Evolutionary conservation across 2,888 invertebrate species (phyloP), one percentile per base, ranked within the genome.

Genomic region (Blomia tropicalis): DNA sequence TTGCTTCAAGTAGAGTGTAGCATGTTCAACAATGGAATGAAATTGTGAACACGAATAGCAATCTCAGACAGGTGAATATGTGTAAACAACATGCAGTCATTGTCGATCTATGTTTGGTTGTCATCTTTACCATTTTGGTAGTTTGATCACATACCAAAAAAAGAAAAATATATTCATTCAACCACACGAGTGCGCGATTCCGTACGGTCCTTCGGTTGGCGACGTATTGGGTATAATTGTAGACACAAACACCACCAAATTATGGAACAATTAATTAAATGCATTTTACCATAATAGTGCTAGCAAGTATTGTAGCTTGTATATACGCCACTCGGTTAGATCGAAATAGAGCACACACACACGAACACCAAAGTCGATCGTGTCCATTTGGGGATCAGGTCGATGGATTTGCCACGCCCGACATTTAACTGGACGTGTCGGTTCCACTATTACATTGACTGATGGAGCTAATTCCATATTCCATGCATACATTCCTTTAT

Each of bases 351-450:
- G 14, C n/a, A n/a, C 41, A 17, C 41, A 41, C 41, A 41, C 14
- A 14, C 41, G 14, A 17, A n/a, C 41, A 41, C 14, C 14, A n/a
- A 41, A 41, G 41, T 41, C 14, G 41, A n/a, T n/a, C n/a, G n/a
- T n/a, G n/a, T n/a, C n/a, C n/a, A n/a, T n/a, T n/a, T n/a, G n/a
- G n/a, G n/a, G n/a, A n/a, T n/a, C n/a, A n/a, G n/a, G n/a, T n/a
- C n/a, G n/a, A n/a, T n/a, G n/a, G n/a, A n/a, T n/a, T n/a, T n/a
- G 51, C 51, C 51, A 47, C 51, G 51, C 51, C 51, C 51, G 51
- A 47, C 51, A n/a, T 47, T 47, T 47, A 47, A 47, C n/a, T 47
- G 22, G 41, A 17, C 51, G 11, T 47, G 51, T n/a, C 5, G 23
- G 51, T 27, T 47, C 23, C 51, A 7, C 7, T 19, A 47, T 47